phyloP scores from a whole-genome alignment of 2,113 vertebrate genomes.

The Aleadryas rufinucha region DNA sequence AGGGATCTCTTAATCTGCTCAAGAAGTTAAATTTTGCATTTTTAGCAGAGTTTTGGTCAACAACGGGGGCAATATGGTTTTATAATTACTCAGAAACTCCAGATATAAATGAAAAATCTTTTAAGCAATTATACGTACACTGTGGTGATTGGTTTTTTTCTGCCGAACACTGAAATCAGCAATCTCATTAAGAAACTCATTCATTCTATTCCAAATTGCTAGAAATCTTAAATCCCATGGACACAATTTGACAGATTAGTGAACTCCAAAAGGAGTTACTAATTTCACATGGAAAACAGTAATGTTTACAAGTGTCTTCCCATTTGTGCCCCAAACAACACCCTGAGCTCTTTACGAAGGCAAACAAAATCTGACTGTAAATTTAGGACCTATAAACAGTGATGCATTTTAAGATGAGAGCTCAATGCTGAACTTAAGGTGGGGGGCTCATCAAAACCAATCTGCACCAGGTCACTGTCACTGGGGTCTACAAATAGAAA shows the following conservation, averaged over 20 bases:
- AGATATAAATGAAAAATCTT: background rate
- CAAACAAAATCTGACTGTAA: background rate
- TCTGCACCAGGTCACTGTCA: background rate
- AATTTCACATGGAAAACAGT: background rate
- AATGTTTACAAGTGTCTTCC: background rate
- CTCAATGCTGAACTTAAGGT: background rate
- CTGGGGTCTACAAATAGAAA: background rate
- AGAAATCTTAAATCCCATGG: background rate
- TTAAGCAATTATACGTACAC: background rate
- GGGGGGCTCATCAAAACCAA: background rate
- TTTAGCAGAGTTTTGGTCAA: background rate
- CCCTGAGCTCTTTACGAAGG: background rate
- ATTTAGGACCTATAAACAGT: background rate
- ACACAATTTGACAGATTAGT: background rate
- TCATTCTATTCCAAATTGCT: background rate
- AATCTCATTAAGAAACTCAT: background rate
- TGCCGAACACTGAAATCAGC: background rate
- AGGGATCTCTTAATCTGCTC: background rate
- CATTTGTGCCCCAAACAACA: background rate
- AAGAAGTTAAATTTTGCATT: background rate
- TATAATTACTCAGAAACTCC: background rate
- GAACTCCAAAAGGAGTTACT: background rate
- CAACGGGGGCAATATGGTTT: fast-evolving
- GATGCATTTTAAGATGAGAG: background rate
- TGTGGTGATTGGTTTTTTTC: background rate